A percentile compares a stretch with the other conserved stretches of the same genome.
Evolutionary conservation across 2,113 vertebrate genomes (phyloP).

Genomic region (Brachyhypopomus occidentalis): DNA sequence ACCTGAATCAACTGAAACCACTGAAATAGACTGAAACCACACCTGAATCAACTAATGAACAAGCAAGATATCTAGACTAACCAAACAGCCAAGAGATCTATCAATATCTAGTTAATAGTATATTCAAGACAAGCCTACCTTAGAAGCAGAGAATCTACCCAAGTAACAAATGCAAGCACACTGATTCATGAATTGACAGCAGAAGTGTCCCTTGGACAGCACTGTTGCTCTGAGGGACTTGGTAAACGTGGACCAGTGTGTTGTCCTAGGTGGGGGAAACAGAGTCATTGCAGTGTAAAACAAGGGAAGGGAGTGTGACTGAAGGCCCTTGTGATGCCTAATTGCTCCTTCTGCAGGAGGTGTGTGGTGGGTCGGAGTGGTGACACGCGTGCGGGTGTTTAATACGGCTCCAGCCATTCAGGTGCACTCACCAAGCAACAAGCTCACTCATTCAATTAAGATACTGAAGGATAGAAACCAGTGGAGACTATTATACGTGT

Average conservation of each 20-base stretch:
- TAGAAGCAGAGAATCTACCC: too few relatives aligned
- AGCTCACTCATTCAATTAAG: constrained; percentile 22
- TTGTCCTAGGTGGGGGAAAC: constrained; percentile 11
- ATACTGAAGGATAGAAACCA: neutral
- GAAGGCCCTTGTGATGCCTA: neutral
- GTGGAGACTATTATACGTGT: neutral
- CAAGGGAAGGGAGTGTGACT: neutral
- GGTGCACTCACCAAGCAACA: neutral
- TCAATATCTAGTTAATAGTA: too few relatives aligned
- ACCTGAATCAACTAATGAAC: too few relatives aligned
- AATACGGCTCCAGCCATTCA: neutral
- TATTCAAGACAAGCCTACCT: too few relatives aligned
- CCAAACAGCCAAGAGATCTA: too few relatives aligned
- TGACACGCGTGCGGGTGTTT: neutral
- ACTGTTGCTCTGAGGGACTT: neutral
- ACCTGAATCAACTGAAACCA: too few relatives aligned
- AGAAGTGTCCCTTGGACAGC: neutral
- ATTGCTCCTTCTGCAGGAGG: constrained; percentile 17
- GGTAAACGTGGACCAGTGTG: neutral
- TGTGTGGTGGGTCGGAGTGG: neutral
- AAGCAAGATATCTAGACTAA: too few relatives aligned
- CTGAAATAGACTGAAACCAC: too few relatives aligned
- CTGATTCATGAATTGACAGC: too few relatives aligned
- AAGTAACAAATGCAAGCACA: too few relatives aligned
- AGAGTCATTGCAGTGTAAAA: neutral